Evolutionary conservation across 2,888 invertebrate species (phyloP), one percentile per base, ranked within the genome.

Genomic region (Ypsolopha sequella): DNA sequence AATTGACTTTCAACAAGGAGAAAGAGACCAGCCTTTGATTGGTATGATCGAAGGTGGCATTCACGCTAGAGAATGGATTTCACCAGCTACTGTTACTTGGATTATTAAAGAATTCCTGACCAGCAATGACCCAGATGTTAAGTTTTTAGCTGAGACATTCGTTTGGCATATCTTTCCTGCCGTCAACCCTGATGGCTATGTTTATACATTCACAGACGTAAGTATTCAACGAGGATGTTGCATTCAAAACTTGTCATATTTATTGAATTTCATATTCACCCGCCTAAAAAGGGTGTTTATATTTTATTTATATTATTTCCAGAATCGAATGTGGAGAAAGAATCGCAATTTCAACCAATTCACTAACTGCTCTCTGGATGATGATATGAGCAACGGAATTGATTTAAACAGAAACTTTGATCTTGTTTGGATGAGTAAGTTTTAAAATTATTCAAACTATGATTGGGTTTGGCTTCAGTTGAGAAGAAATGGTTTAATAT

Each of bases 81-180:
- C 92, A 0, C 91, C 92, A 0, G 91, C 93, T 0, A 89, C 90
- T 0, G 89, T 90, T 0, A 89, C 91, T 0, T 92, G 90, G 76
- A 88, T 94, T 48, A 89, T 94, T 34, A 90, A 93, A 58, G 87
- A 92, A 68, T 73, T 94, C 11, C 70, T 94, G n/a, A 90, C 89
- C 0, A 91, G 91, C 41, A 65, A 66, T 1, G 87, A 92, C 56
- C 59, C 82, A 1, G 76, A 75, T 36, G 80, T 91, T 0, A 80
- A 89, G 33, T 66, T 74, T 8, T 69, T 93, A 60, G 90, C 92
- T 1, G 89, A 92, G 55, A 82, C 82, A 51, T 90, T 91, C 58
- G 91, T 93, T 60, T 94, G 93, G 93, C 91, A 93, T 63, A 87
- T 94, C 54, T 85, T 94, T 53, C 93, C 94, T 0, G 89, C 91